Conservation (phyloP, 2,888 invertebrate genomes). For the Melanophora roralis region DNA sequence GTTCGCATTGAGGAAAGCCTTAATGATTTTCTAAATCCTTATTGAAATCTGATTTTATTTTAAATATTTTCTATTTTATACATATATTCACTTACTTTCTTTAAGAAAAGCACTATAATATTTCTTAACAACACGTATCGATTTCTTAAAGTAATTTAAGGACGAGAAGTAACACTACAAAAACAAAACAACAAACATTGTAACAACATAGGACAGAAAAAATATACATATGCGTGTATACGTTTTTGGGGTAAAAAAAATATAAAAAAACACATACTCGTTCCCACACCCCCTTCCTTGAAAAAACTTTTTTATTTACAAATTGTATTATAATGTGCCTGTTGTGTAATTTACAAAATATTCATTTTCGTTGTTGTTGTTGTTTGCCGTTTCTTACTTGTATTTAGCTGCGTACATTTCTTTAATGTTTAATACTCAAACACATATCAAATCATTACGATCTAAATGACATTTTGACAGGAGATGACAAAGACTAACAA, state of each 20-base stretch:
- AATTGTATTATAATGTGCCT: slow-evolving; percentile 31
- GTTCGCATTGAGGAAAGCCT: no score
- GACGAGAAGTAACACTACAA: background rate
- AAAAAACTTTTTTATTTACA: background rate
- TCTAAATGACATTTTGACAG: slow-evolving; percentile 78
- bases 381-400: background rate
- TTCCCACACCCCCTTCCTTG: background rate
- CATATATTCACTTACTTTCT: background rate
- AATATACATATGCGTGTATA: slow-evolving; percentile 28
- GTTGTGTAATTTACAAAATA: slow-evolving; percentile 27
- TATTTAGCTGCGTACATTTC: slow-evolving; percentile 37
- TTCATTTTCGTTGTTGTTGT: background rate
- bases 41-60: slow-evolving; percentile 62
- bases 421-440: slow-evolving; percentile 68
- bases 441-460: slow-evolving; percentile 77
- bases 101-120: background rate
- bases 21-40: no score
- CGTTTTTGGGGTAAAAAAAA: slow-evolving; percentile 12
- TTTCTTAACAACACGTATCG: slow-evolving; percentile 42
- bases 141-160: slow-evolving; percentile 53
- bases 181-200: background rate
- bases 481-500: slow-evolving; percentile 66
- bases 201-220: no score
- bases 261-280: background rate
- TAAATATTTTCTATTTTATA: slow-evolving; percentile 50